Evolutionary conservation across 2,113 vertebrate species (phyloP).

Genomic region (Antechinus stuartii): DNA sequence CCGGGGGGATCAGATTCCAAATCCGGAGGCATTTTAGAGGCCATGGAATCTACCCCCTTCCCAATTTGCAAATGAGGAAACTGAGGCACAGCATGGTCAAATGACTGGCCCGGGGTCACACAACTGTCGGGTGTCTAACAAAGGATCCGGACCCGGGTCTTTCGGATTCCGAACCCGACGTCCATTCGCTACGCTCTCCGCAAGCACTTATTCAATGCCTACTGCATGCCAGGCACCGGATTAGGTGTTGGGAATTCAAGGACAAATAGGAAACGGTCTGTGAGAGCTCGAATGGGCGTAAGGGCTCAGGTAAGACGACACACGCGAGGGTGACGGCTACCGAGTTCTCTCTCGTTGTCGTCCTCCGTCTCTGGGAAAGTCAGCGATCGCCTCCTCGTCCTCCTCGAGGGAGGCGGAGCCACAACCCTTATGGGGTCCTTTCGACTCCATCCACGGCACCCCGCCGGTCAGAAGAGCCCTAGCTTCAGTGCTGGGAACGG

Average conservation of each 20-base stretch:
- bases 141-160: neutral
- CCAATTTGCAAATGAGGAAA: neutral
- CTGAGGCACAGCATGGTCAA: neutral
- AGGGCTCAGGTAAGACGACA: too few species aligned
- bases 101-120: neutral
- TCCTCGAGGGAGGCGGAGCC: neutral
- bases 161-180: neutral
- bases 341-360: neutral
- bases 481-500: neutral
- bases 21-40: too few species aligned
- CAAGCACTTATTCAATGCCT: neutral
- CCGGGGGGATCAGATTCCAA: neutral
- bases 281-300: too few species aligned
- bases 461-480: neutral
- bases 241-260: neutral
- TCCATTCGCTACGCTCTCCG: neutral
- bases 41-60: neutral
- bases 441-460: neutral
- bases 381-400: neutral
- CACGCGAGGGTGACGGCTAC: neutral
- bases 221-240: neutral
- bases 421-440: neutral
- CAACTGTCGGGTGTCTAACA: neutral
- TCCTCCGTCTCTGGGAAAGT: neutral
- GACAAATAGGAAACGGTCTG: neutral